Evolutionary conservation across 2,113 vertebrate genomes (phyloP).

Genomic region (Setophaga petechia): DNA sequence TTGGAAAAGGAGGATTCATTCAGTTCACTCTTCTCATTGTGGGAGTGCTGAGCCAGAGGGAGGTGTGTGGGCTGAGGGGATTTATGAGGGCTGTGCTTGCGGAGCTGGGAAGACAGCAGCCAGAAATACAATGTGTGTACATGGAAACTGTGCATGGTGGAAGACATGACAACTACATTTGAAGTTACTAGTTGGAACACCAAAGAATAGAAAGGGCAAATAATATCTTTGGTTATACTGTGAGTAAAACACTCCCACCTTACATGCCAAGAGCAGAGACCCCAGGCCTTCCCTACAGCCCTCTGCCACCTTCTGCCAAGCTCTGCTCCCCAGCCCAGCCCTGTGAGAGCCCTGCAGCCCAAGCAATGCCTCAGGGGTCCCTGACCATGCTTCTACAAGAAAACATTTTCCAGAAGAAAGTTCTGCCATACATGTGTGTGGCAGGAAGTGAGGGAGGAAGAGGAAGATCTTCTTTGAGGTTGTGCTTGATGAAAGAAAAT

Average conservation of each 20-base stretch:
- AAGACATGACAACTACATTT: background rate
- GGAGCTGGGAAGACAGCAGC: background rate
- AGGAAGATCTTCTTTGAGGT: background rate
- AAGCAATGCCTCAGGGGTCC: background rate
- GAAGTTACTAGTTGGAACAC: background rate
- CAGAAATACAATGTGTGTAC: background rate
- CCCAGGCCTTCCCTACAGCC: background rate
- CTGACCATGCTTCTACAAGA: background rate
- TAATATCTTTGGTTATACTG: background rate
- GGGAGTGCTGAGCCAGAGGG: background rate
- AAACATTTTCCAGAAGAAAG: background rate
- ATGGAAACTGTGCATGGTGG: background rate
- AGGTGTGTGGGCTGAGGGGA: background rate
- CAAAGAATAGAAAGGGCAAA: background rate
- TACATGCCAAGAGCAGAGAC: background rate
- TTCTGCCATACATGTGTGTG: background rate
- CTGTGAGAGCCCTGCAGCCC: background rate
- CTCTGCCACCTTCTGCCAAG: background rate
- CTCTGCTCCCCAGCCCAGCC: background rate
- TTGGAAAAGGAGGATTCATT: background rate
- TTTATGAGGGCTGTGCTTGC: background rate
- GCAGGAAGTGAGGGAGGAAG: background rate
- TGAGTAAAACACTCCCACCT: background rate
- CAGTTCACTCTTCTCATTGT: background rate
- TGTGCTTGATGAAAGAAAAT: background rate